A percentile compares a stretch with the other conserved stretches of the same genome.
These are phyloP conservation scores for Sphenopsis melanotis DNA, from an alignment of 2,797 vertebrate species.

Conservation along the genomic window DNA sequence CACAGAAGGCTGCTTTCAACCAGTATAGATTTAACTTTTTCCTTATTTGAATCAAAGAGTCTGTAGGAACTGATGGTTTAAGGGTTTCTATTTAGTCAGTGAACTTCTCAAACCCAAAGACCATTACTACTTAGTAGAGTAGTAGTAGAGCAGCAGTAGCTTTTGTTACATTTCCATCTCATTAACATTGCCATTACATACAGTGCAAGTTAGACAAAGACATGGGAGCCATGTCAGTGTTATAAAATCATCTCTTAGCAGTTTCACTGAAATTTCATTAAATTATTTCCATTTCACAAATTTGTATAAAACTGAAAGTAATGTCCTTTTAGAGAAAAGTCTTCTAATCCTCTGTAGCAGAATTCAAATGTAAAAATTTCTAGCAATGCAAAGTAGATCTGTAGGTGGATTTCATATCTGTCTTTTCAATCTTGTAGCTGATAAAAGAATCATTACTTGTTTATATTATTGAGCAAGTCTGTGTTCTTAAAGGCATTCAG, in stretches of 20 bases:
- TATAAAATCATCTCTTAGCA: conserved; percentile 3
- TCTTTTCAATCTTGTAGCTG: neutral
- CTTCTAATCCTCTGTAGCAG: neutral
- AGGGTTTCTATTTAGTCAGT: neutral
- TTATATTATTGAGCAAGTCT: neutral
- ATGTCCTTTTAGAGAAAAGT: conserved; percentile 29
- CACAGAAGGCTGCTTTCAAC: neutral
- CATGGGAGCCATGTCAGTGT: neutral
- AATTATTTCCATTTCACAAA: conserved; percentile 19
- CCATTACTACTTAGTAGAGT: neutral
- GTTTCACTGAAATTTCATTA: neutral
- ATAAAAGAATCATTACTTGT: neutral
- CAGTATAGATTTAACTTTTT: neutral
- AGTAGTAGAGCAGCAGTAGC: neutral
- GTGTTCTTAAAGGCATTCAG: neutral
- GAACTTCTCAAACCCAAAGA: neutral
- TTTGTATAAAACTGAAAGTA: conserved; percentile 18
- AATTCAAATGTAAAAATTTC: conserved; percentile 35
- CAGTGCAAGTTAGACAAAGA: neutral
- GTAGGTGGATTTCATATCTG: conserved; percentile 28
- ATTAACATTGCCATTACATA: neutral
- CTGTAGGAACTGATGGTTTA: neutral
- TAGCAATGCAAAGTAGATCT: neutral
- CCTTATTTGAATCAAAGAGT: neutral
- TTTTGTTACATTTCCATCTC: neutral